Base-by-base conservation (phyloP, 1,140 invertebrate genomes). In the Drosophila nasuta region DNA sequence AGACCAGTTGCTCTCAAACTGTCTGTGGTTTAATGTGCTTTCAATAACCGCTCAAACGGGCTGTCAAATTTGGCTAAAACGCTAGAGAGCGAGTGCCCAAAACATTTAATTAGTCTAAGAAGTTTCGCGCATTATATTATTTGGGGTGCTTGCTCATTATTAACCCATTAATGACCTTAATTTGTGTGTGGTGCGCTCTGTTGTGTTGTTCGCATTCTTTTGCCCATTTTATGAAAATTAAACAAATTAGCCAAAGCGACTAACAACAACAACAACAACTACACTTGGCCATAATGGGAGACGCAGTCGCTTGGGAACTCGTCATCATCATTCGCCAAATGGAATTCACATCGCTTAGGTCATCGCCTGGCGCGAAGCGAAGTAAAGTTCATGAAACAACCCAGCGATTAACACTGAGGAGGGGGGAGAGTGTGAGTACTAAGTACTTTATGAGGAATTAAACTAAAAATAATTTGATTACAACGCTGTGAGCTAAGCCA, bases 381-480 rank as follows among this genome's bases (percentile, higher is more conserved):
- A 25, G 20, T 25, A 11, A 54, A 70, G 17, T 68, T 67, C 17
- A 64, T 58, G 48, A 46, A 71, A 54, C 33, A 58, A 52, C 49
- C 54, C 33, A 15, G 45, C 60, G 65, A 64, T 58, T 71, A 71
- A 57, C 60, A 49, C 49, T 6, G 25, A 10, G 0, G 20, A 25
- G 20, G 20, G 25, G 0, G 17, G 15, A n/a, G 17, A n/a, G 11
- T 41, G 4, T 52, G 1, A 13, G 17, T 69, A 20, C 51, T 51
- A 54, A 70, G 58, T 28, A 63, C 58, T 71, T 71, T 64, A 8
- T 28, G 15, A 38, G 25, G 43, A 65, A 72, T 67, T 46, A 25
- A 67, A 57, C 70, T 67, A 67, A 73, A 73, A 67, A 73, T 67
- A 67, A 67, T 60, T 59, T 67, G 56, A 67, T 67, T 73, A 73